Evolutionary conservation across 2,113 vertebrate genomes (phyloP).

Genomic region (Dipodomys merriami): DNA sequence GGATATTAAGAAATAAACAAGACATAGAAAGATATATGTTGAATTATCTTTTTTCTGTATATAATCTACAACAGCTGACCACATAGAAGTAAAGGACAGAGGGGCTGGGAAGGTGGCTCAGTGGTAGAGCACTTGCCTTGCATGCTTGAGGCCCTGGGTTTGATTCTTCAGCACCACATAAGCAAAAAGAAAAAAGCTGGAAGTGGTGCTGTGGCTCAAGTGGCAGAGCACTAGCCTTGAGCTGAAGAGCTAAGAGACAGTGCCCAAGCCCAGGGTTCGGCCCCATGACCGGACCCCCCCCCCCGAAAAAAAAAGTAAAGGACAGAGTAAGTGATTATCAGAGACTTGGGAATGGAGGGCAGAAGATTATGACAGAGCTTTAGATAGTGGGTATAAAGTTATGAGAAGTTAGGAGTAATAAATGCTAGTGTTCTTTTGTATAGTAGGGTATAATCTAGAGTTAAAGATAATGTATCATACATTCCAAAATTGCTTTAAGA

Average conservation of each 20-base stretch:
- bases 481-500: background rate
- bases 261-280: too few relatives aligned
- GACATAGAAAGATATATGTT: background rate
- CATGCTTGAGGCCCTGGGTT: too few relatives aligned
- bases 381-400: background rate
- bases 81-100: background rate
- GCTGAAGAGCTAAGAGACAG: too few relatives aligned
- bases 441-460: background rate
- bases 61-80: background rate
- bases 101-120: too few relatives aligned
- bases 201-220: too few relatives aligned
- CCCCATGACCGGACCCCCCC: too few relatives aligned
- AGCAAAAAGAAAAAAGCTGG: too few relatives aligned
- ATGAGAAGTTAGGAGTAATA: background rate
- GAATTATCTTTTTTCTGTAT: background rate
- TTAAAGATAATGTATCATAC: background rate
- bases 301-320: background rate
- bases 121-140: too few relatives aligned
- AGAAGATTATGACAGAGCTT: background rate
- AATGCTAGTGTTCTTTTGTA: background rate
- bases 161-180: too few relatives aligned
- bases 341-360: background rate
- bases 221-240: too few relatives aligned
- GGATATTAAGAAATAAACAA: background rate
- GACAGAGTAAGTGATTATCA: background rate